Evolutionary conservation across 1,140 invertebrate species (phyloP), one percentile per base, ranked within the genome.

Genomic region (Trachelipus rathkii): DNA sequence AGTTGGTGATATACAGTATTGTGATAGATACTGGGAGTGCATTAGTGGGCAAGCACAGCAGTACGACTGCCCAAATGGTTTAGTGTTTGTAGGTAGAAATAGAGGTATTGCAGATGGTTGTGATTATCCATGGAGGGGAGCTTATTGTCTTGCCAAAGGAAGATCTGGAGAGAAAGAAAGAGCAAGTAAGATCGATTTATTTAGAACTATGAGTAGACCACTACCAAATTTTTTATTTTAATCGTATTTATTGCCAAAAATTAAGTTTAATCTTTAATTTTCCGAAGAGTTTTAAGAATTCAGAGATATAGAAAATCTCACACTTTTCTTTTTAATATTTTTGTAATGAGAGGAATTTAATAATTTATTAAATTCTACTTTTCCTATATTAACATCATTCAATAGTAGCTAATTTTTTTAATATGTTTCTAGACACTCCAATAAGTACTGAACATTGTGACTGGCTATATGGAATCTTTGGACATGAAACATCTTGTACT

Each of bases 381-480:
- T 33, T 33, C 6, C 33, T 33, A 6, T 33, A 33, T 33, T 33
- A 33, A 33, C 1, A 33, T 33, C 33, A 33, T 21, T 21, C 23
- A 67, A 23, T 6, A 67, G 66, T 67, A 67, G 6, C 23, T 67
- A 3, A 67, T 21, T 67, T 3, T n/a, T 67, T 21, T 3, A 23
- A 1, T n/a, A 71, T 71, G 11, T 71, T 33, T 71, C 33, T 84
- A 93, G 92, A 96, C 85, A 89, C 92, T 15, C 93, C 93, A 43
- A 92, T 94, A 72, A 87, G 88, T 10, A 91, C 90, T 0, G 93
- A 95, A 78, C 94, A 95, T 83, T 96, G 94, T 83, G 93, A 94
- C 82, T 96, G 94, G 94, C 86, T 95, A 75, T 96, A 95, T 83
- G 94, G 94, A 24, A 95, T 95, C 81, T 95, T 95, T 84, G 93